Evolutionary conservation across 2,113 vertebrate genomes (phyloP).

Genomic region (Lophius piscatorius): DNA sequence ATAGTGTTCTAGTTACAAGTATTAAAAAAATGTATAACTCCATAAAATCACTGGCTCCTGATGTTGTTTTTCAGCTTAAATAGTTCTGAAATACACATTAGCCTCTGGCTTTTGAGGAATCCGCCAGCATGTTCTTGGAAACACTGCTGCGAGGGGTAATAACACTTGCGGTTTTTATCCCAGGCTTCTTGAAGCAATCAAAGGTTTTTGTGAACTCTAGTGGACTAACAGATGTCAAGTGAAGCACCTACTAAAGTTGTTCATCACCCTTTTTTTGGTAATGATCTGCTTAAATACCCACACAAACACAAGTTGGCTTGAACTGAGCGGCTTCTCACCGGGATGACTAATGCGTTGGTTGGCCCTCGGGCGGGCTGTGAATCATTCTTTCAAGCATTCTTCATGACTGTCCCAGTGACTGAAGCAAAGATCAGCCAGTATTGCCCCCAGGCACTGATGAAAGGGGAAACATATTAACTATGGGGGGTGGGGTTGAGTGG

Average conservation of each 20-base stretch:
- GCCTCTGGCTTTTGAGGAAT: constrained; percentile 63
- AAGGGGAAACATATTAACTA: constrained; percentile 23
- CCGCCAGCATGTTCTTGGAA: constrained; percentile 56
- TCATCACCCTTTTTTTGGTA: constrained; percentile 7
- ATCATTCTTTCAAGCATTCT: constrained; percentile 32
- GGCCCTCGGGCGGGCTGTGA: constrained; percentile 5
- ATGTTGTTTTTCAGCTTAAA: constrained; percentile 65
- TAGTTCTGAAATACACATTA: constrained; percentile 19
- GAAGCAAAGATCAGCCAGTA: constrained; percentile 35
- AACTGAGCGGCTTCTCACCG: constrained; percentile 4
- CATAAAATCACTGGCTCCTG: constrained; percentile 30
- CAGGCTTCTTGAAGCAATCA: constrained; percentile 2
- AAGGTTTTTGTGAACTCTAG: too few species aligned
- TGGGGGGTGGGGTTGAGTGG: too few species aligned
- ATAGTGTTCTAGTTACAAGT: constrained; percentile 9
- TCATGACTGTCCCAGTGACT: constrained; percentile 27
- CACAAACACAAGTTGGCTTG: constrained; percentile 15
- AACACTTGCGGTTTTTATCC: background rate
- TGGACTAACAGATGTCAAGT: constrained; percentile 13
- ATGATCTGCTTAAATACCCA: background rate
- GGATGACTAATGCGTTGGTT: constrained; percentile 2
- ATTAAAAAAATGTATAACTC: constrained; percentile 27
- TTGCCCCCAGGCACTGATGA: constrained; percentile 25
- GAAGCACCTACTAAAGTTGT: background rate
- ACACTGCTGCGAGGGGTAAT: background rate